A percentile compares a stretch with the other conserved stretches of the same genome.
Evolutionary conservation across 2,113 vertebrate genomes (phyloP).

Genomic region (Sorex fumeus): DNA sequence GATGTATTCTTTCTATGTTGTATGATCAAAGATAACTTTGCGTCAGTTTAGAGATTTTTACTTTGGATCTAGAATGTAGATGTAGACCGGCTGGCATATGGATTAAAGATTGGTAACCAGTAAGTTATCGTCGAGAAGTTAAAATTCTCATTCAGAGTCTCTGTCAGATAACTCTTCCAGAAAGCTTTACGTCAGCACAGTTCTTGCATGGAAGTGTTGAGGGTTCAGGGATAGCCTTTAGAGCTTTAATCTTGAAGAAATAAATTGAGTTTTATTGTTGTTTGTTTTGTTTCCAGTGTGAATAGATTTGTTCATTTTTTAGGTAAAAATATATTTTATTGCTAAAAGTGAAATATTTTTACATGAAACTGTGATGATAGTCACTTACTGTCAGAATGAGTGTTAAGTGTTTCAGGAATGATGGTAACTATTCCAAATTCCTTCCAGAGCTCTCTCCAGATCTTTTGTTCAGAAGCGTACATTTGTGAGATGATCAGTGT

Average conservation of each 20-base stretch:
- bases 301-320: constrained; percentile 37
- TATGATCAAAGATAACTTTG: constrained; percentile 40
- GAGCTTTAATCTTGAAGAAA: constrained; percentile 61
- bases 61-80: constrained; percentile 29
- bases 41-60: constrained; percentile 38
- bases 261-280: constrained; percentile 51
- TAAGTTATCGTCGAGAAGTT: constrained; percentile 27
- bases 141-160: constrained; percentile 39
- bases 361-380: constrained; percentile 20
- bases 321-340: constrained; percentile 38
- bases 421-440: constrained; percentile 42
- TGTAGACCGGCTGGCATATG: neutral
- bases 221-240: constrained; percentile 23
- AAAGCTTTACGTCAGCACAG: constrained; percentile 44
- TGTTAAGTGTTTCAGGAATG: constrained; percentile 54
- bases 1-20: constrained; percentile 64
- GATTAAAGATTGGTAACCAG: constrained; percentile 19
- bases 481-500: constrained; percentile 27
- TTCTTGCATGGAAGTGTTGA: constrained; percentile 48
- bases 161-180: constrained; percentile 30
- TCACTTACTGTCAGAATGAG: neutral
- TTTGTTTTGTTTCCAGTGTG: constrained; percentile 58
- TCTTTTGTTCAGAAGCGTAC: constrained; percentile 55
- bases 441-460: constrained; percentile 32
- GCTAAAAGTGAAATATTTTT: constrained; percentile 48